Percentiles rank a stretch among this genome's conserved stretches.
These are phyloP conservation scores for Syncerus caffer DNA, from an alignment of 2,797 vertebrate species.

Conservation along the genomic window DNA sequence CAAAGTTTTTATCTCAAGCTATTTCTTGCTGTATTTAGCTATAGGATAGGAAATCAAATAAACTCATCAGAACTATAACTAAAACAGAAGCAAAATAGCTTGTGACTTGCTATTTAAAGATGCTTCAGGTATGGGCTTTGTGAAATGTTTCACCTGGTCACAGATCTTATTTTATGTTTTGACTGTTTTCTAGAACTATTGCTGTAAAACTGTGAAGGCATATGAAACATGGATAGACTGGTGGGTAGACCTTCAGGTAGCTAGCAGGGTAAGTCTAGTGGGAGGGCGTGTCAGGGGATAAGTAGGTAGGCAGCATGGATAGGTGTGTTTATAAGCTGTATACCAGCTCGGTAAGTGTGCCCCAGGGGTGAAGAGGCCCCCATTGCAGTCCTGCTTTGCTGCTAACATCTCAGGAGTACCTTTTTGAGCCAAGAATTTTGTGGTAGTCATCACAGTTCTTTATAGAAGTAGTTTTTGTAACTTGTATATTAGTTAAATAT, in stretches of 20 bases:
- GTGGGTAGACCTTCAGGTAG: background rate
- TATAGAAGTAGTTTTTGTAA: background rate
- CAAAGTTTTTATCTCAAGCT: background rate
- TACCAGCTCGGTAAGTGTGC: background rate
- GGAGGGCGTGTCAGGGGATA: background rate
- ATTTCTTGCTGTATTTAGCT: background rate
- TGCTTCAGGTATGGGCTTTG: background rate
- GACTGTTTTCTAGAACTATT: background rate
- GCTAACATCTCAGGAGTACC: background rate
- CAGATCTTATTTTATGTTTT: background rate
- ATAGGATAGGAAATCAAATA: background rate
- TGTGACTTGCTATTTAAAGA: background rate
- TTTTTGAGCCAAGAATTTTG: background rate
- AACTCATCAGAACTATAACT: background rate
- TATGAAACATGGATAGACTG: background rate
- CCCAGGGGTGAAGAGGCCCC: background rate
- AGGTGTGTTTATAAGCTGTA: background rate
- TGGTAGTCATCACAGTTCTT: background rate
- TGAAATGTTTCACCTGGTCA: background rate
- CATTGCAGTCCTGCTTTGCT: background rate
- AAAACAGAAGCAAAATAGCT: background rate
- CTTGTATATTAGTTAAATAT: background rate
- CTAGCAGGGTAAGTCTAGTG: background rate
- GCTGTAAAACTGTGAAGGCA: background rate
- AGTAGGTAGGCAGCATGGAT: background rate